Evolutionary conservation across 1,140 invertebrate species (phyloP), one percentile per base, ranked within the genome.

Genomic region (Bombus huntii): DNA sequence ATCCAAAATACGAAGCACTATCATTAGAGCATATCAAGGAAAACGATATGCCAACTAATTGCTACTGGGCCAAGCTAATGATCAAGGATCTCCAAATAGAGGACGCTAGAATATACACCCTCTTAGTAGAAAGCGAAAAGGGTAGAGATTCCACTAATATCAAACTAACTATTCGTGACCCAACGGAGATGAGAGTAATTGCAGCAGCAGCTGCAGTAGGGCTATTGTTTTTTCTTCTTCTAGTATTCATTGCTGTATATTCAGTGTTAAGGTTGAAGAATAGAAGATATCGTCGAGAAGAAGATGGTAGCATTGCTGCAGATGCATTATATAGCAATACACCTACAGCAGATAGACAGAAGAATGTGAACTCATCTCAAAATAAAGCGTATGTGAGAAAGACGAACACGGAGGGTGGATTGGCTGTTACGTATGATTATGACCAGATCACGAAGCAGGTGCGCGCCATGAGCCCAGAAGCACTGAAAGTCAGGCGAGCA

Each of bases 41-140:
- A 77, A 93, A 94, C 79, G 93, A 94, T 37, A 91, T 93, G 85
- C 87, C 91, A 74, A 95, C 93, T 2, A 94, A 95, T 85, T 95
- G 95, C 71, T 95, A 94, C 76, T 95, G 94, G 94, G 94, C 94
- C 12, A 94, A 95, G 71, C 85, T 95, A 9, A 92, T 95, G 68
- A 95, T 95, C 82, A 94, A 94, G 31, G 92, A 95, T 86, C 77
- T 95, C 9, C 93, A 93, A 47, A 94, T 91, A 53, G 94, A 95
- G 70, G 95, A 95, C 53, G 92, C 93, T 1, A 88, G 95, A 1
- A 86, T 94, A 3, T 95, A 95, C 79, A 95, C 92, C n/a, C 87
- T 95, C 0, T 81, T 94, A 47, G 93, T 95, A 10, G 93, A 95
- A 84, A 95, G 94, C 62, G 94, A 94, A 22, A 94, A 95, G 37